These are phyloP conservation scores for Mionectes macconnelli DNA, from an alignment of 2,113 vertebrate species.

Conservation along the genomic window DNA sequence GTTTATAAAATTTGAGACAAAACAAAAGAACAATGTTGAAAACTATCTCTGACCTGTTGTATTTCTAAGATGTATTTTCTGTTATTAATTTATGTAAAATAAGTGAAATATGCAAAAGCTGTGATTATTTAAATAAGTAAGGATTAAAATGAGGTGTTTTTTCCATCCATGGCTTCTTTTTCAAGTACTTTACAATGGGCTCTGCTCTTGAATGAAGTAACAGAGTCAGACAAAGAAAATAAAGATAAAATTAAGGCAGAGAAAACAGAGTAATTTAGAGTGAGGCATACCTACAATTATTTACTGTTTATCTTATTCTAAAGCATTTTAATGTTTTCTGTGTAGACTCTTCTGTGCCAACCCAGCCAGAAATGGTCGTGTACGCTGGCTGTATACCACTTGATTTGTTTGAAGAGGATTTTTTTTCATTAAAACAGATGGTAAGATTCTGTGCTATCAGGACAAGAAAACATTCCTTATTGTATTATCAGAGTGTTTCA, in stretches of 20 bases:
- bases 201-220: not conserved
- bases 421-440: slow-evolving; percentile 77
- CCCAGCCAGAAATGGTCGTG: slow-evolving; percentile 69
- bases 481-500: not conserved
- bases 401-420: slow-evolving; percentile 76
- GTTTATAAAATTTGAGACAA: not conserved
- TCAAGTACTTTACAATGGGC: not conserved
- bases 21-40: not conserved
- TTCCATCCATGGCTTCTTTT: not conserved
- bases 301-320: not conserved
- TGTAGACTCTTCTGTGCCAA: slow-evolving; percentile 46
- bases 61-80: not conserved
- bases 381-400: slow-evolving; percentile 82
- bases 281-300: not conserved
- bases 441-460: slow-evolving; percentile 70
- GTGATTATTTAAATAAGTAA: not conserved
- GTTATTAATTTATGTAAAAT: not conserved
- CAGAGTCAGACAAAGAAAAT: not conserved
- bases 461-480: not conserved
- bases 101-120: not conserved
- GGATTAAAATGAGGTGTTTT: not conserved
- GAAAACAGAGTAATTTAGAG: not conserved
- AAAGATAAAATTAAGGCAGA: not conserved
- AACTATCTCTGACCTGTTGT: not conserved
- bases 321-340: not conserved